These are phyloP conservation scores for Heliconius nattereri DNA, from an alignment of 1,140 invertebrate genomes.

Conservation along the genomic window DNA sequence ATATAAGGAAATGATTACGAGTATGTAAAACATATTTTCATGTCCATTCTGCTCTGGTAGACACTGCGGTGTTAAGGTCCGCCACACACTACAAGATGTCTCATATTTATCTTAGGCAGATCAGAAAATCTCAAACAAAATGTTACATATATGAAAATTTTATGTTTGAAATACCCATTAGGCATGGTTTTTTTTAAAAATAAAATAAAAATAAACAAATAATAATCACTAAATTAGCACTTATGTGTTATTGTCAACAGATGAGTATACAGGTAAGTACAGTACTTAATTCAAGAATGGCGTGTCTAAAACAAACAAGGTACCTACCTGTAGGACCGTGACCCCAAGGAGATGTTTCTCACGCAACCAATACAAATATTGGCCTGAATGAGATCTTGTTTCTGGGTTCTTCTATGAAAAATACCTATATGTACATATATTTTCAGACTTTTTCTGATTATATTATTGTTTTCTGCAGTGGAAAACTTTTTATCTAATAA, in stretches of 20 bases:
- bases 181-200: no score
- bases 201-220: no score
- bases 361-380: slow-evolving; percentile 38
- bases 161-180: no score
- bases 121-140: no score
- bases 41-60: no score
- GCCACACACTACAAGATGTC: no score
- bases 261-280: slow-evolving; percentile 8
- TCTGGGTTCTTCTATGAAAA: background rate
- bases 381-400: slow-evolving; percentile 27
- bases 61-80: no score
- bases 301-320: slow-evolving; percentile 28
- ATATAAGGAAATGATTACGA: no score
- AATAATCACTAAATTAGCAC: background rate
- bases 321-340: slow-evolving; percentile 28
- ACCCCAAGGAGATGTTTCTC: slow-evolving; percentile 31
- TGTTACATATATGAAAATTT: no score
- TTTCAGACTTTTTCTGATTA: background rate
- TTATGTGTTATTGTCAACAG: background rate
- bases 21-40: no score
- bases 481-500: background rate
- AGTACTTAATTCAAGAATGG: slow-evolving; percentile 28
- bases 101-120: no score
- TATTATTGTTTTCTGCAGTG: background rate
- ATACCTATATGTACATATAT: no score